Evolutionary conservation across 2,888 invertebrate genomes (phyloP), one percentile per base, ranked within the genome.

Genomic region (Nemotelus nigrinus): DNA sequence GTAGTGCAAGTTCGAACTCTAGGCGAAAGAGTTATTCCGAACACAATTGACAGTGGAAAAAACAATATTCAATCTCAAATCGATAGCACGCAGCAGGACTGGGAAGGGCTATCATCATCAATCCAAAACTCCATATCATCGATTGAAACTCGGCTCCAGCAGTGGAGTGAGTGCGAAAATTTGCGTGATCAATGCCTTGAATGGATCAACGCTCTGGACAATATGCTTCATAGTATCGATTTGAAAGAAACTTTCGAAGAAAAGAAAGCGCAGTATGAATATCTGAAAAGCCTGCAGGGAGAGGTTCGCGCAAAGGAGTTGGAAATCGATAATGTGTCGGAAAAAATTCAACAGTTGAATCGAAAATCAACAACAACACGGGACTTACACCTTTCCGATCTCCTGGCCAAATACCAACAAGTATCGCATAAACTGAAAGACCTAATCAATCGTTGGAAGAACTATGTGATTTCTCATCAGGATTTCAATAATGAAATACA

Each of bases 311-410:
- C 96, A 2, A 96, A 96, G 84, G 96, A 96, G 87, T 87, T 96
- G 8, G 97, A 97, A 88, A 95, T 97, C 78, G 97, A 98, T 83
- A 93, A 94, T 75, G 94, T 98, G 0, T 96, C 96, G 43, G 98
- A 98, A 85, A 92, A 94, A 81, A 95, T 96, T 0, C 97, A 98
- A 84, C 91, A 93, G 80, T 87, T 96, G 8, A 92, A 94, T 80
- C 94, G 94, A 81, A 92, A 93, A 8, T 90, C 92, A 0, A 87
- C 93, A 25, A 91, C 92, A 76, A 92, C 93, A 3, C 91, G 96
- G 67, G 91, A 92, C 60, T 93, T 95, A 1, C 94, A 95, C 84
- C 93, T 96, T 67, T 94, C 96, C 0, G 97, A 98, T 86, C 86
- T 97, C n/a, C 94, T 95, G 7, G 91, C 95, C 2, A 96, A 96